phyloP scores from a whole-genome alignment of 2,888 invertebrate genomes.

The Maniola hyperantus region DNA sequence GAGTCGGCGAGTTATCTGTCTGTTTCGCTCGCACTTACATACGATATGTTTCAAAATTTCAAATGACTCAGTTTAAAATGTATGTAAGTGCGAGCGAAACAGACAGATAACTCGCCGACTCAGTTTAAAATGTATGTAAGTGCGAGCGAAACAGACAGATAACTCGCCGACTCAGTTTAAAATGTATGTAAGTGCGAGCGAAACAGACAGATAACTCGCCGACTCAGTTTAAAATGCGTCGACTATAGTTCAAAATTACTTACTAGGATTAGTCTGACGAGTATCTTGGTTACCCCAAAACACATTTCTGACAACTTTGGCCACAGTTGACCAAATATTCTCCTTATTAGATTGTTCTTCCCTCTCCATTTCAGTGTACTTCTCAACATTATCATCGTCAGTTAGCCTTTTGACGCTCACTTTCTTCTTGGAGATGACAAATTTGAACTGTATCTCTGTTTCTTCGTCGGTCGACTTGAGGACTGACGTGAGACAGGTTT shows the following conservation, averaged over 20 bases:
- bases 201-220: too few relatives aligned
- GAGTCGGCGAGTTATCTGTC: too few relatives aligned
- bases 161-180: too few relatives aligned
- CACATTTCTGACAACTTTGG: slow-evolving; percentile 71
- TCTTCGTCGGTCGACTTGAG: slow-evolving; percentile 66
- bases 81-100: too few relatives aligned
- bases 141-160: too few relatives aligned
- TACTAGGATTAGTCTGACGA: slow-evolving; percentile 1
- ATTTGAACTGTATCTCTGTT: slow-evolving; percentile 77
- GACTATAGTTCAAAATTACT: neutral
- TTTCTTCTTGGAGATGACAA: slow-evolving; percentile 72
- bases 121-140: too few relatives aligned
- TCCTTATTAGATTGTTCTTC: slow-evolving; percentile 59
- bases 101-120: too few relatives aligned
- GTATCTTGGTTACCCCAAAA: slow-evolving; percentile 65
- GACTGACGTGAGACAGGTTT: slow-evolving; percentile 66
- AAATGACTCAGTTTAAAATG: too few relatives aligned
- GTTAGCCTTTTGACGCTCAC: slow-evolving; percentile 63
- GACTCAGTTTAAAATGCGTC: too few relatives aligned
- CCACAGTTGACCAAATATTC: slow-evolving; percentile 74
- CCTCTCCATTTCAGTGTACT: slow-evolving; percentile 49
- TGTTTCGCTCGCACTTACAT: too few relatives aligned
- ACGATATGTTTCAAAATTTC: too few relatives aligned
- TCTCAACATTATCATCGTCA: slow-evolving; percentile 51
- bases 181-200: too few relatives aligned